Evolutionary conservation across 2,888 invertebrate genomes (phyloP), one percentile per base, ranked within the genome.

Genomic region (Apodemia hepburni): DNA sequence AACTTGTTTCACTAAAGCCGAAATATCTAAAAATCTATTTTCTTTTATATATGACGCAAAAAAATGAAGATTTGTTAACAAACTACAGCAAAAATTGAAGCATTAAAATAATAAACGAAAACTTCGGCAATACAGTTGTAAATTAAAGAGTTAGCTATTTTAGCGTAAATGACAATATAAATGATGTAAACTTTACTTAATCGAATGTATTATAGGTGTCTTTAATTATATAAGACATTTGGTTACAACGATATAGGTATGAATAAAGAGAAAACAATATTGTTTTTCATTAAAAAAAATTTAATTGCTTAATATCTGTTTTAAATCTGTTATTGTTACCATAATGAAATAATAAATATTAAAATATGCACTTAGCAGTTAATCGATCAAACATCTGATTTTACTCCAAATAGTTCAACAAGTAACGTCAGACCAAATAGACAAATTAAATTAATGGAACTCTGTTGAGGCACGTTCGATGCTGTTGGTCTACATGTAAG

Each of bases 191-290:
- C 12, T n/a, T 51, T 51, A 51, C 51, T 51, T 51, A 51, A 51
- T 51, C 18, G 49, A 49, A 4, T 18, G 51, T 51, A 51, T 51
- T 22, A 51, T 51, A 51, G 22, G 51, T 12, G 51, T 51, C 51
- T 51, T 51, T 51, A 51, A 51, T 22, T 51, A 51, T 51, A 51
- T 51, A 51, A 51, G 22, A 22, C 51, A 22, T 51, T 18, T 51
- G 38, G 51, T 51, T 22, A 51, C 51, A 51, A 51, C 51, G 51
- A 51, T 51, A 51, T 51, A 51, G 51, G 11, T 51, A 51, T 18
- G 51, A 51, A 51, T 51, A 51, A 18, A 22, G 4, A 12, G 22
- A 12, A 51, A 47, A 17, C 17, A 47, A 47, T 47, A 47, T 17
- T 38, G 12, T 38, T 38, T 38, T 38, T 4, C 42, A 6, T n/a